These are phyloP conservation scores for Paratilapia polleni DNA, from an alignment of 2,113 vertebrate genomes.

Conservation along the genomic window DNA sequence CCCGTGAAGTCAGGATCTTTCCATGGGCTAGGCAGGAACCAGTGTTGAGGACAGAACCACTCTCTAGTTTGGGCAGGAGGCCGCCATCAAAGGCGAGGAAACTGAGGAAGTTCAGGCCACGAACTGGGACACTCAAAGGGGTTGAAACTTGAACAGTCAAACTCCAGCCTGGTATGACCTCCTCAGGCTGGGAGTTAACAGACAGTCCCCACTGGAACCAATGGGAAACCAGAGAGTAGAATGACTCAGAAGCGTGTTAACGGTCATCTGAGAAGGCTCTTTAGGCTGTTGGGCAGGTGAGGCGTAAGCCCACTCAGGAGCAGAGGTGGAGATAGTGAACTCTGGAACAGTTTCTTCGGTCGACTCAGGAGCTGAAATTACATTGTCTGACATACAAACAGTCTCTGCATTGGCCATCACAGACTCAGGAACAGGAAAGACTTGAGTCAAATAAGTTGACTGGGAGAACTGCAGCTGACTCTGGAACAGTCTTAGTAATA, in stretches of 20 bases:
- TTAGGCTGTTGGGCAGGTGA: not conserved
- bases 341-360: not conserved
- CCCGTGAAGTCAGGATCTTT: not conserved
- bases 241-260: not conserved
- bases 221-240: not conserved
- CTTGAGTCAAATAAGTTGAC: not conserved
- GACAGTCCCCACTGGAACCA: not conserved
- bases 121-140: not conserved
- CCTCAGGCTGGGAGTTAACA: not conserved
- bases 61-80: not conserved
- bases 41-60: not conserved
- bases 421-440: not conserved
- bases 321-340: not conserved
- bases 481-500: not conserved
- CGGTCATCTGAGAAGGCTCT: not conserved
- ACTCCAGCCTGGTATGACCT: not conserved
- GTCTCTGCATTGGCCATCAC: not conserved
- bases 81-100: not conserved
- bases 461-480: not conserved
- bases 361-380: not conserved
- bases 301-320: not conserved
- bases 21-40: not conserved
- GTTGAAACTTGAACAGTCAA: too few relatives aligned
- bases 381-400: not conserved
- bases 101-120: not conserved